Evolutionary conservation across 2,797 vertebrate genomes (phyloP).

Genomic region (Cynodonichthys magdalenae): DNA sequence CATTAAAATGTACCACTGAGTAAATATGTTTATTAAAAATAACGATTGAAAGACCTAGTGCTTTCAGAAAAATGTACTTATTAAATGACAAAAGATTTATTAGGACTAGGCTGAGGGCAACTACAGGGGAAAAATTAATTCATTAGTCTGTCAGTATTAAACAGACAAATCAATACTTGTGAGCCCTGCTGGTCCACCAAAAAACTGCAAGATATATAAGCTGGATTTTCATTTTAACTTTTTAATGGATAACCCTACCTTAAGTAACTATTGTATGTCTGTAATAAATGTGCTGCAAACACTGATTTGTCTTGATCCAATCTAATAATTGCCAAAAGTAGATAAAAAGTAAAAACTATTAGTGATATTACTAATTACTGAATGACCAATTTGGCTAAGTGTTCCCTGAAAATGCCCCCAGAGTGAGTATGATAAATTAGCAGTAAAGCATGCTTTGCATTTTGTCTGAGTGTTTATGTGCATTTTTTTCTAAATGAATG

Average conservation of each 20-base stretch:
- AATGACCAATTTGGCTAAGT: constrained; percentile 75
- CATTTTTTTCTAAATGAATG: constrained; percentile 9
- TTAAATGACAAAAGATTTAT: constrained; percentile 42
- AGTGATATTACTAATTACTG: constrained; percentile 72
- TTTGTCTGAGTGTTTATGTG: constrained; percentile 21
- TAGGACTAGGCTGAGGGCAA: constrained; percentile 16
- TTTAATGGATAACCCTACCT: constrained; percentile 65
- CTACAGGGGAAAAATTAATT: constrained; percentile 27
- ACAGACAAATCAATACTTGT: constrained; percentile 60
- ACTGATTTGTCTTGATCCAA: constrained; percentile 53
- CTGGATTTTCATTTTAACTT: constrained; percentile 65
- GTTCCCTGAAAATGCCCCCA: constrained; percentile 55
- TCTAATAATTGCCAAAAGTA: constrained; percentile 72
- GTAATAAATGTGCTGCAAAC: constrained; percentile 60
- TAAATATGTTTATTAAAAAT: neutral
- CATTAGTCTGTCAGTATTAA: constrained; percentile 44
- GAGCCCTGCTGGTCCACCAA: constrained; percentile 46
- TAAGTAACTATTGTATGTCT: constrained; percentile 47
- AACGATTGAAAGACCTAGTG: constrained; percentile 4
- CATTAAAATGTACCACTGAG: neutral
- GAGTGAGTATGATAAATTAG: constrained; percentile 58
- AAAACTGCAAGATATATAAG: constrained; percentile 41
- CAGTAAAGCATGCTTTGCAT: constrained; percentile 28
- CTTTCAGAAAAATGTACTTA: constrained; percentile 8
- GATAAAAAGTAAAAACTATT: constrained; percentile 70